Evolutionary conservation across 92 coral and sea anemone genomes (phyloP), one percentile per base, ranked within the genome.

Genomic region (Paramuricea clavata): DNA sequence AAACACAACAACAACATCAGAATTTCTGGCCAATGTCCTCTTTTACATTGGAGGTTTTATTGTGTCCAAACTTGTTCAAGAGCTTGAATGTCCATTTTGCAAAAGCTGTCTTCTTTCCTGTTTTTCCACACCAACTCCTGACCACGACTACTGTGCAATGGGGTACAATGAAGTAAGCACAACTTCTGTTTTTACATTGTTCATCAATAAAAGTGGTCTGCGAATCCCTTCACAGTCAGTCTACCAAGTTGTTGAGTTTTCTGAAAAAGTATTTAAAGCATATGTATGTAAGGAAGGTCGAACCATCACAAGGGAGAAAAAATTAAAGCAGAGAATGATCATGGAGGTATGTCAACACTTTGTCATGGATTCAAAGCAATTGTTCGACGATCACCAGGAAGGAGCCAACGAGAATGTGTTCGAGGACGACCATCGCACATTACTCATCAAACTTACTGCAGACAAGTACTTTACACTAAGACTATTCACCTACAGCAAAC

Each of bases 11-110:
- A n/a, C n/a, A n/a, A n/a, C n/a, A n/a, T n/a, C n/a, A 19, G 69
- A 61, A n/a, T 61, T 61, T 61, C 69, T 61, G 10, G 27, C 69
- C 69, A 61, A 61, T 23, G 69, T 61, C 69, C 69, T 61, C 17
- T 61, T 61, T 31, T 61, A 61, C 69, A 61, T 61, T 61, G 69
- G 32, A 5, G 69, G 69, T 31, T 61, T 5, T 23, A 31, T 61
- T 23, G 69, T 61, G 35, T 23, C 28, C 2, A 61, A 61, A 31
- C 35, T 61, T 6, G 28, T 61, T 25, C 69, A 19, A 1, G 8
- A 61, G 1, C 2, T 61, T 5, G 9, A 6, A 9, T 61, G 69
- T 31, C 28, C 13, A 61, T 61, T 27, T 19, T 61, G 69, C 69
- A 61, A 61, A 23, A 61, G 69, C 8, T 25, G 69, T 23, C 35